Base-by-base conservation (phyloP, 2,113 vertebrate species). In the Garra rufa region DNA sequence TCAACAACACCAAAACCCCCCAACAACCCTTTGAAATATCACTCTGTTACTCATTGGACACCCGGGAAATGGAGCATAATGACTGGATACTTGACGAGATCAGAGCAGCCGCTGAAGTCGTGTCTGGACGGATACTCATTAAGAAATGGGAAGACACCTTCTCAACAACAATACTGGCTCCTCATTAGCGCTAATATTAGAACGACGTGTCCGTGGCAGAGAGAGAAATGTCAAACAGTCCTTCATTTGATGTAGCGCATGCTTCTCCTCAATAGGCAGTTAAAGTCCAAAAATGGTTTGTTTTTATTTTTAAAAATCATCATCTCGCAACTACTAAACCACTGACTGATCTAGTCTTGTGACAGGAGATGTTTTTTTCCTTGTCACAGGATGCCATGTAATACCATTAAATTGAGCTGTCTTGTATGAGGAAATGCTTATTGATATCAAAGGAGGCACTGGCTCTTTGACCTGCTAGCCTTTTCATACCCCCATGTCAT, bases 401-500 rank as follows among this genome's bases (percentile, higher is more conserved):
- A 92, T 87, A 83, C 70, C 24, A 80, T 90, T 90, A 90, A 91
- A 87, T 75, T 55, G 79, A 74, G 83, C 44, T 86, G 78, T 81
- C 67, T 52, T 76, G 67, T 80, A 85, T 83, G 88, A 89, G 89
- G 88, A 91, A 92, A 90, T 87, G 87, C 84, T 90, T 85, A 80
- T 74, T 87, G 78, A 88, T 88, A 91, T 90, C 83, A 92, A 91
- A 91, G 89, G 52, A 85, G 79, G 50, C 82, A 87, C 88, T 86
- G 85, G 57, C 50, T 69, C 59, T 76, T 83, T 89, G 74, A 91
- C 88, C 81, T 24, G 28, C 71, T 15, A 3, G 71, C 85, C 83
- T 61, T 52, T 71, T 87, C 83, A 85, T 82, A 87, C 59, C 83
- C 73, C 88, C 67, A 82, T 70, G 48, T 76, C n/a, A 41, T 76